A percentile compares a stretch with the other conserved stretches of the same genome.
These are phyloP conservation scores for Anadara kagoshimensis DNA, from an alignment of 1,140 invertebrate genomes.

Conservation along the genomic window DNA sequence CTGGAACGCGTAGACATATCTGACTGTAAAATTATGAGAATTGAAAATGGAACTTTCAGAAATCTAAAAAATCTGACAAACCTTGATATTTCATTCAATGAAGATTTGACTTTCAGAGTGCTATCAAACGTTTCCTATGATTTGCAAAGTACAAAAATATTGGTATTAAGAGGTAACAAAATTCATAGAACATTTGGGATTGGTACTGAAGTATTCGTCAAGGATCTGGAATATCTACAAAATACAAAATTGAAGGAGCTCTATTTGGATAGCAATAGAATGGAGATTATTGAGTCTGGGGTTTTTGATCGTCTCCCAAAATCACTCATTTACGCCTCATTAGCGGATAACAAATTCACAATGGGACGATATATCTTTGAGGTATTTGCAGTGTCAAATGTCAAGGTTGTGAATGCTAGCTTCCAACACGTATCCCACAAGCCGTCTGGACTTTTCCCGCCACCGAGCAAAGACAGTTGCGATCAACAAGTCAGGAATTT, in stretches of 20 bases:
- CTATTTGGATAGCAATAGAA: conserved; percentile 30
- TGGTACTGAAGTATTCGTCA: conserved; percentile 4
- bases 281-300: conserved; percentile 10
- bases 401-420: neutral
- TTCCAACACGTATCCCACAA: neutral
- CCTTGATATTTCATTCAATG: conserved; percentile 28
- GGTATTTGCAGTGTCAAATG: neutral
- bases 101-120: conserved; percentile 10
- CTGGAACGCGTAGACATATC: conserved; percentile 15
- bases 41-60: conserved; percentile 13
- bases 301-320: conserved; percentile 9
- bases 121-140: conserved; percentile 17
- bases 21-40: conserved; percentile 13
- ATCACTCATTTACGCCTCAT: conserved; percentile 6
- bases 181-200: conserved; percentile 32
- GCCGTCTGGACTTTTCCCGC: neutral
- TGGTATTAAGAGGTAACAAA: conserved; percentile 21
- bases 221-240: conserved; percentile 5
- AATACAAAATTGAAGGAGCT: conserved; percentile 22
- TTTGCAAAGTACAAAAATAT: conserved; percentile 23
- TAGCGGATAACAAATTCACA: conserved; percentile 23
- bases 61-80: neutral
- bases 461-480: neutral
- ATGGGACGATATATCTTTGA: conserved; percentile 18
- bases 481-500: neutral